phyloP scores from a whole-genome alignment of 1,140 invertebrate species.

The Cotesia vestalis region DNA sequence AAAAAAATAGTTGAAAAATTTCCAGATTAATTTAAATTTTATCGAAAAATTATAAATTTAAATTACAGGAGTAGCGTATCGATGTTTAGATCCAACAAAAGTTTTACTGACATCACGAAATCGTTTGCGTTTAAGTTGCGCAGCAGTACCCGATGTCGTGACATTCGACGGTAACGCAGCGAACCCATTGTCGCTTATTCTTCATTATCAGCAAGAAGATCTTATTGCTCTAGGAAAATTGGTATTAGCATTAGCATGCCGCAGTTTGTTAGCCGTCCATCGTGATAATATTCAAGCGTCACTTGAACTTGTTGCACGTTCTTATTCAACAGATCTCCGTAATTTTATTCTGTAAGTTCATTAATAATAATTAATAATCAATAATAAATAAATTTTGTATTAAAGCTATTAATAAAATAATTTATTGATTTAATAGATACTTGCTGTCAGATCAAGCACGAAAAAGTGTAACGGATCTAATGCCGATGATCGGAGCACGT shows the following conservation, averaged over 20 bases:
- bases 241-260: slow-evolving; percentile 89
- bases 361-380: background rate
- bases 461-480: slow-evolving; percentile 91
- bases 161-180: slow-evolving; percentile 76
- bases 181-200: slow-evolving; percentile 74
- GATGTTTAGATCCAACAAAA: slow-evolving; percentile 90
- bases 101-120: slow-evolving; percentile 81
- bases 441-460: slow-evolving; percentile 77
- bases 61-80: slow-evolving; percentile 71
- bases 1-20: slow-evolving; percentile 9
- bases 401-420: background rate
- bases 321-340: slow-evolving; percentile 91
- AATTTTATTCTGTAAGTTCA: slow-evolving; percentile 89
- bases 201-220: slow-evolving; percentile 93
- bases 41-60: slow-evolving; percentile 3
- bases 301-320: slow-evolving; percentile 86
- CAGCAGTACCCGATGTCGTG: slow-evolving; percentile 85
- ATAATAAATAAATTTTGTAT: too few relatives aligned
- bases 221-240: slow-evolving; percentile 89
- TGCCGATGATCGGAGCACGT: slow-evolving; percentile 98
- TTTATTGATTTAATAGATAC: slow-evolving; percentile 70
- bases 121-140: slow-evolving; percentile 81
- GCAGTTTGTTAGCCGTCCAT: slow-evolving; percentile 86
- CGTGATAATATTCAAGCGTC: slow-evolving; percentile 85
- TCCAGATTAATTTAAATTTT: slow-evolving; percentile 1